Conservation (phyloP, 2,113 vertebrate genomes). For the Plectropomus leopardus region DNA sequence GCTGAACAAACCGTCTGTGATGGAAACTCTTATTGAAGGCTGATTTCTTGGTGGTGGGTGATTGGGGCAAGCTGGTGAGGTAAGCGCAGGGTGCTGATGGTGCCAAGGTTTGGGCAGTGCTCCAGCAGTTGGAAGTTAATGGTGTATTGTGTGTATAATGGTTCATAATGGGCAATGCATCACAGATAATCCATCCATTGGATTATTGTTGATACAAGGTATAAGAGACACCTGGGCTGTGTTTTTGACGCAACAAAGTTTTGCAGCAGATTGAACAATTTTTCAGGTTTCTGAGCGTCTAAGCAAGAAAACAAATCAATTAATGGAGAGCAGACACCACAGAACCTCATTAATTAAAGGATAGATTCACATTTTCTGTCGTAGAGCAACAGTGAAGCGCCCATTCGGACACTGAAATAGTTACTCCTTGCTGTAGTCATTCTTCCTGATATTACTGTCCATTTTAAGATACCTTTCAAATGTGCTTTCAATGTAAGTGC, state of each 20-base stretch:
- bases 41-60: neutral
- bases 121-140: constrained; percentile 8
- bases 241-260: neutral
- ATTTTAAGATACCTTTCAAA: too few species aligned
- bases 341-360: neutral
- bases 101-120: neutral
- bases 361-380: too few species aligned
- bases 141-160: neutral
- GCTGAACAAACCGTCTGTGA: neutral
- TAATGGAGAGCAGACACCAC: neutral
- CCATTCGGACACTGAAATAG: too few species aligned
- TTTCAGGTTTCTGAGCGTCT: neutral
- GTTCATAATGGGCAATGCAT: neutral
- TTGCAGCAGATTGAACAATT: constrained; percentile 16
- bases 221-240: neutral
- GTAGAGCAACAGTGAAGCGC: too few species aligned
- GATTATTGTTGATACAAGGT: neutral
- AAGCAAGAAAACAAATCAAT: neutral
- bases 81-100: neutral
- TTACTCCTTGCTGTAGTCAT: too few species aligned
- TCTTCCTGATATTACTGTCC: too few species aligned
- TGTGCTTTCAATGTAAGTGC: too few species aligned
- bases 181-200: neutral
- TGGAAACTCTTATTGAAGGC: neutral
- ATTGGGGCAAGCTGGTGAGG: neutral